Evolutionary conservation across 2,113 vertebrate species (phyloP), one percentile per base, ranked within the genome.

Genomic region (Puntigrus tetrazona): DNA sequence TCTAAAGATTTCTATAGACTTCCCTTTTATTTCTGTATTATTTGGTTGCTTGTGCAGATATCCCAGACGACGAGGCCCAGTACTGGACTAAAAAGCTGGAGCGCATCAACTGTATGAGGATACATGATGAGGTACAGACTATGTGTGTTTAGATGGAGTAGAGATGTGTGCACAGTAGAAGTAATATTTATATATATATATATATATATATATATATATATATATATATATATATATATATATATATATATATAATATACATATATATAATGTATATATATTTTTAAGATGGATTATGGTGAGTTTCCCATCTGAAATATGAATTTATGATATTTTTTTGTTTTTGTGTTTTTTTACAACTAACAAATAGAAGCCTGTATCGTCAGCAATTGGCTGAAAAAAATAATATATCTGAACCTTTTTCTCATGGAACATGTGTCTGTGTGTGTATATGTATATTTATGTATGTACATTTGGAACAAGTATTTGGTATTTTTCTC

Each of bases 21-120:
- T 52, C 13, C 25, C 31, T 22, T 34, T 52, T 22, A 36, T 50
- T 76, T 52, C 47, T 52, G 7, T 29, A 22, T 31, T 27, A 45
- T 73, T 22, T 45, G n/a, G 47, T 27, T 85, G 80, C 90, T 80
- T 78, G 52, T 80, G 69, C 87, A 99, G 98, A 99, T 91, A 99
- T 99, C 45, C 98, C 98, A 3, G 97, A 99, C 52, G 96, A 98
- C 43, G 98, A 99, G 90, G 98, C 98, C 83, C 95, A 95, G 90
- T 99, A 97, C 86, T 99, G 97, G 98, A 98, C 96, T 84, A 95
- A 92, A 83, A 99, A 98, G 91, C 92, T 98, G 89, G 96, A 96
- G 83, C 93, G 95, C 89, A 95, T 98, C 88, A 98, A 98, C 91
- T 94, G 94, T 43, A 93, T 97, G 90, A 92, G 87, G 90, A 92